These are phyloP conservation scores for Trypoxylon attenuatum DNA, from an alignment of 2,888 invertebrate genomes.

Conservation along the genomic window DNA sequence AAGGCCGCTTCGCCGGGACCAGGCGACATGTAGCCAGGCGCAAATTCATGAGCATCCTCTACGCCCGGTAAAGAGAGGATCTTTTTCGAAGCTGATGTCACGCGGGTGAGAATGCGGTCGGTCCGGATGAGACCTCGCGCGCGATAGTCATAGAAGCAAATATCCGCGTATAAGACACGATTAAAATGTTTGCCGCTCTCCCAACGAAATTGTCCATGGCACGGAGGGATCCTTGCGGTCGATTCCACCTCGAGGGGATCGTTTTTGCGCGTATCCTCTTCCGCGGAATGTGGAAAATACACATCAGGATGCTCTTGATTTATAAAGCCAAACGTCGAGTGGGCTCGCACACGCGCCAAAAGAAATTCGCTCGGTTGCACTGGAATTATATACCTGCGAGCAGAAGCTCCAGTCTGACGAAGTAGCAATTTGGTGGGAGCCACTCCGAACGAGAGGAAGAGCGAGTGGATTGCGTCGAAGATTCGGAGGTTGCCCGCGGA, in stretches of 20 bases:
- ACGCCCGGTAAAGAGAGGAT: constrained; percentile 50
- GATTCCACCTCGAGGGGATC: too few species aligned
- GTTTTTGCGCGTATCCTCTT: too few species aligned
- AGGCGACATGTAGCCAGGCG: constrained; percentile 49
- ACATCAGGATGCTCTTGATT: too few species aligned
- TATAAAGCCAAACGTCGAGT: too few species aligned
- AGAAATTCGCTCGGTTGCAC: too few species aligned
- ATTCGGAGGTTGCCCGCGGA: neutral
- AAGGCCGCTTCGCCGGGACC: constrained; percentile 33
- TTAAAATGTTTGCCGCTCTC: constrained; percentile 43
- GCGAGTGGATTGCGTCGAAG: neutral
- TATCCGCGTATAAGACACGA: constrained; percentile 42
- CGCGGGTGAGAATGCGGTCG: constrained; percentile 59
- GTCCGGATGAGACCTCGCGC: constrained; percentile 53
- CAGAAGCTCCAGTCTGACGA: too few species aligned
- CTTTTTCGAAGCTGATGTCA: constrained; percentile 58
- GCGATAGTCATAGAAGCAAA: constrained; percentile 52
- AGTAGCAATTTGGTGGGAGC: too few species aligned
- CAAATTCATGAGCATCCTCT: constrained; percentile 57
- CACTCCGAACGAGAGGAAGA: too few species aligned
- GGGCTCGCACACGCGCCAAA: too few species aligned
- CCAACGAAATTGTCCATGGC: too few species aligned
- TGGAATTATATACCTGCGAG: neutral
- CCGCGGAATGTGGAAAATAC: too few species aligned
- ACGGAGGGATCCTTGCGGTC: too few species aligned